Conservation (phyloP, 2,888 invertebrate species). For the Pteria penguin region DNA sequence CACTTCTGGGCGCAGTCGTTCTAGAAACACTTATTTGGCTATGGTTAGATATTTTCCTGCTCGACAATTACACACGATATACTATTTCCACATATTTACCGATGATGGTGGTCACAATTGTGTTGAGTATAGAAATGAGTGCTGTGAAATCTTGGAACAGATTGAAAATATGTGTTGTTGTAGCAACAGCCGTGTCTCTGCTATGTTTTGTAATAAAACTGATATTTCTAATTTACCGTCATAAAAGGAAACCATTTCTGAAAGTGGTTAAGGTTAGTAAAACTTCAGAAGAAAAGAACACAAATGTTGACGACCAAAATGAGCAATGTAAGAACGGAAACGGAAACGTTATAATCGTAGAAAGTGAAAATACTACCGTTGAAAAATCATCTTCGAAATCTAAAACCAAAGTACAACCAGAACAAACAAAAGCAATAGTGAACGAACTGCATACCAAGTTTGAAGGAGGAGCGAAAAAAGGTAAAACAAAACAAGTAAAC, state of each 20-base stretch:
- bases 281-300: neutral
- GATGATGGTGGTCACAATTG: neutral
- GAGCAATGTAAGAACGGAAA: neutral
- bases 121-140: neutral
- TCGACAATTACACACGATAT: slow-evolving; percentile 17
- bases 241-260: neutral
- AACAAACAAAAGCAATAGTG: neutral
- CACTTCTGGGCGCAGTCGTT: slow-evolving; percentile 7
- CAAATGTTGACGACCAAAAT: neutral
- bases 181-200: neutral
- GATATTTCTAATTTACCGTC: slow-evolving; percentile 5
- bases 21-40: slow-evolving; percentile 9
- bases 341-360: neutral
- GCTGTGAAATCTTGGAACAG: neutral
- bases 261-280: neutral
- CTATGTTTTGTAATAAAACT: slow-evolving; percentile 4
- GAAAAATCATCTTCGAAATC: neutral
- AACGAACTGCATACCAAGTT: neutral
- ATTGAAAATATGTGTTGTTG: neutral
- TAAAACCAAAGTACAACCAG: neutral
- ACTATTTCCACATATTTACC: slow-evolving; percentile 11
- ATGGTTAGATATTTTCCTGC: slow-evolving; percentile 17
- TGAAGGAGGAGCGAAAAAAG: neutral
- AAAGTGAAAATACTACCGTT: neutral
- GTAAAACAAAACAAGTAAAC: neutral